Evolutionary conservation across 2,113 vertebrate genomes (phyloP), one percentile per base, ranked within the genome.

Genomic region (Cyprinodon brontotheroides): DNA sequence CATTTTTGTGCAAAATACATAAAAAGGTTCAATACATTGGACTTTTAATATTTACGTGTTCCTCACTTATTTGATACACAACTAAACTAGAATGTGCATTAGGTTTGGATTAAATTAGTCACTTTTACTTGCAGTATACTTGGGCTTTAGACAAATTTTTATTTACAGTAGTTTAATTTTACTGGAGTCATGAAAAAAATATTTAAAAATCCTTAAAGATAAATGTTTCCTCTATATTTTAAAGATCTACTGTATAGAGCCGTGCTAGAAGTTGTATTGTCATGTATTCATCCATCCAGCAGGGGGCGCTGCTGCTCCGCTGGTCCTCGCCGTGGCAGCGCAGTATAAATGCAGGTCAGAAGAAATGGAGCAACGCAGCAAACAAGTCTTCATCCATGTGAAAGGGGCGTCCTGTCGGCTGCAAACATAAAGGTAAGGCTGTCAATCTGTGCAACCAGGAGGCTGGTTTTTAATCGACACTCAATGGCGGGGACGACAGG

Each of bases 261-360:
- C 17, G 61, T 5, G 17, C 22, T 14, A 8, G 59, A 6, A 13
- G 38, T 3, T 73, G 39, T 14, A 0, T 17, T 40, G 72, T 15
- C 43, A 60, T 75, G 37, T 2, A 8, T 53, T 66, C 75, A 0
- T 65, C 86, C 59, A 0, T 10, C 84, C 89, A n/a, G 9, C 71
- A 83, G 90, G 84, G 0, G 91, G 90, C 85, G 88, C 83, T 50
- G 0, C 4, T 2, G 13, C 0, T 4, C 11, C n/a, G 2, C 74
- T 2, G 17, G 3, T 17, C 0, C 15, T 40, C 60, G 57, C 11
- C 17, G 65, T 80, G 11, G 61, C 72, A 13, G 4, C 62, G 40
- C 41, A 37, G 1, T 83, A 93, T 92, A 92, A 91, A 92, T 77
- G 61, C 38, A 83, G 77, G 65, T 14, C 75, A 74, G 88, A 91